Conservation (phyloP, 1,140 invertebrate genomes). For the Heliconius nattereri region DNA sequence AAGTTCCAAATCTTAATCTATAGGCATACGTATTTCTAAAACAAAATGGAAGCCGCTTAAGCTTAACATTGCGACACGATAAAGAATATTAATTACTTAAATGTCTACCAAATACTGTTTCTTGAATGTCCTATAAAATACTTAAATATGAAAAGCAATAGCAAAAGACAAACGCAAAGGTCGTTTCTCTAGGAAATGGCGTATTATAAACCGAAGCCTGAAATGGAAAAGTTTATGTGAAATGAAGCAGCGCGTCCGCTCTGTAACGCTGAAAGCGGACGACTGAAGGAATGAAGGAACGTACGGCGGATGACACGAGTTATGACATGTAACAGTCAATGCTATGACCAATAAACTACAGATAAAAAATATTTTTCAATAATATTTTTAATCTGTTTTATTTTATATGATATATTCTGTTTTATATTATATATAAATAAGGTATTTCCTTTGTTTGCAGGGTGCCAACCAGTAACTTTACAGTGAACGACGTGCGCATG, state of each 20-base stretch:
- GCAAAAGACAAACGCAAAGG: neutral
- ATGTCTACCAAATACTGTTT: neutral
- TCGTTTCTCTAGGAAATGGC: neutral
- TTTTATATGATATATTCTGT: neutral
- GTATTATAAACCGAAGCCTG: constrained; percentile 13
- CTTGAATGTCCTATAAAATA: neutral
- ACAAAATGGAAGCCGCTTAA: constrained; percentile 8
- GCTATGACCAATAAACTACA: neutral
- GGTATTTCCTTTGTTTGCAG: constrained; percentile 69
- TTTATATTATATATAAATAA: neutral
- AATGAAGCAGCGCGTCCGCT: neutral
- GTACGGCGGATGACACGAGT: neutral
- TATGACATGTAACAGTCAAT: neutral
- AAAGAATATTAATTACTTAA: neutral
- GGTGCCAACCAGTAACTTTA: constrained; percentile 95
- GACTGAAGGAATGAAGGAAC: neutral
- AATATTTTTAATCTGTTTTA: neutral
- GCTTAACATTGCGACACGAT: neutral
- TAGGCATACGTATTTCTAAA: neutral
- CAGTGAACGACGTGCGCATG: constrained; percentile 96
- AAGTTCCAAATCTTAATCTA: neutral
- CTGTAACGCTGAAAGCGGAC: neutral
- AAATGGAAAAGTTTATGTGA: neutral
- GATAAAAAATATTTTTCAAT: neutral
- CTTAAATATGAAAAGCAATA: neutral